Conservation (phyloP, 2,888 invertebrate genomes). For the Tethea ocularis region DNA sequence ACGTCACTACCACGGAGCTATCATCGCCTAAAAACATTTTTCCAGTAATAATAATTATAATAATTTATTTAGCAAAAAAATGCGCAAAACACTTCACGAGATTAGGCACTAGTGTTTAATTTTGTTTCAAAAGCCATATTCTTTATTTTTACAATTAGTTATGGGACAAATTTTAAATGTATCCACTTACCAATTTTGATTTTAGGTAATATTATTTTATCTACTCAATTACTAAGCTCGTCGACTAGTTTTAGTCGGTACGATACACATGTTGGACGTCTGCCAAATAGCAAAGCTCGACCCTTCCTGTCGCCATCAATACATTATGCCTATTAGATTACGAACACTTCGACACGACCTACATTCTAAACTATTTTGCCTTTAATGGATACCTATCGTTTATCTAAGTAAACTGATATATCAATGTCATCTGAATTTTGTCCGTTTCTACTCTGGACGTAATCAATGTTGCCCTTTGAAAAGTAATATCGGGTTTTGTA, state of each 20-base stretch:
- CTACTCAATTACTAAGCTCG: background rate
- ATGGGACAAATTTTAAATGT: no score
- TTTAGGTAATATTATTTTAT: no score
- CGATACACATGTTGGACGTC: background rate
- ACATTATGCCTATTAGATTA: background rate
- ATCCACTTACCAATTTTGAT: no score
- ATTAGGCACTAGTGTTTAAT: no score
- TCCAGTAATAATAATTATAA: no score
- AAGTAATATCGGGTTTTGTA: no score
- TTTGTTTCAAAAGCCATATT: no score
- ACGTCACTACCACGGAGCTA: no score
- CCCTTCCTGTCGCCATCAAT: background rate
- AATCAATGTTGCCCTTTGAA: background rate
- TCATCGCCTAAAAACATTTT: no score
- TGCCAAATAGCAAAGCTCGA: background rate
- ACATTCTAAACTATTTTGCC: background rate
- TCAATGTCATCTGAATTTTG: background rate
- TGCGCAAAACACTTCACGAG: no score
- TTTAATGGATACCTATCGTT: background rate
- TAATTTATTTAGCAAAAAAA: no score
- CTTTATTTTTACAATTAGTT: no score
- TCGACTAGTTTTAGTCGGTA: background rate
- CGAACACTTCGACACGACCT: background rate
- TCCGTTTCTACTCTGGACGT: background rate
- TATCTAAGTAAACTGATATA: background rate